These are phyloP conservation scores for Patella ulyssiponensis DNA, from an alignment of 2,888 invertebrate species.

Conservation along the genomic window DNA sequence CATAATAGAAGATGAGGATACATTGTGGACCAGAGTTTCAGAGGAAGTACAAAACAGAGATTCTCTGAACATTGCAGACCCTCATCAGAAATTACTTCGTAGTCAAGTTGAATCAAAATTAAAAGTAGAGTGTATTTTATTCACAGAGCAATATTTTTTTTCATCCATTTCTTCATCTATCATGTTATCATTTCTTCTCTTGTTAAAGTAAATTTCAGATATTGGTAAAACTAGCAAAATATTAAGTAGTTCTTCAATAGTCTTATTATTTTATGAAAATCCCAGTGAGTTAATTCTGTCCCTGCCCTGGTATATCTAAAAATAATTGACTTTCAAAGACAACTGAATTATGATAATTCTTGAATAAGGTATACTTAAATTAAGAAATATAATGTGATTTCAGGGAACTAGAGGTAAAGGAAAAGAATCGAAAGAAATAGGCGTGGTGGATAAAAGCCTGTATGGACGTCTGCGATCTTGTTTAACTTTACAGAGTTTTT, in stretches of 20 bases:
- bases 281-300: too few relatives aligned
- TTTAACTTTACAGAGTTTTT: constrained; percentile 64
- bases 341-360: too few relatives aligned
- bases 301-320: too few relatives aligned
- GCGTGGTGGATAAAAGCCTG: constrained; percentile 58
- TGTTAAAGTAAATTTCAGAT: constrained; percentile 9
- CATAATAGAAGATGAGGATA: constrained; percentile 58
- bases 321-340: too few relatives aligned
- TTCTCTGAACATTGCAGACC: constrained; percentile 42
- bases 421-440: constrained; percentile 53
- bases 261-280: too few relatives aligned
- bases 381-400: not conserved
- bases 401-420: constrained; percentile 47
- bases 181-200: not conserved
- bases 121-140: constrained; percentile 45
- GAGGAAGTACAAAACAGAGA: constrained; percentile 59
- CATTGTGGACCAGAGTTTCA: constrained; percentile 64
- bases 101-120: constrained; percentile 63
- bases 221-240: too few relatives aligned
- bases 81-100: constrained; percentile 56
- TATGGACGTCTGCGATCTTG: constrained; percentile 64
- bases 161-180: constrained; percentile 9
- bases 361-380: too few relatives aligned
- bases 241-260: too few relatives aligned
- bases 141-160: not conserved